Evolutionary conservation across 37 sponge, comb jelly and placozoan genomes (phyloP), one percentile per base, ranked within the genome.

Genomic region (Halichondria panicea): DNA sequence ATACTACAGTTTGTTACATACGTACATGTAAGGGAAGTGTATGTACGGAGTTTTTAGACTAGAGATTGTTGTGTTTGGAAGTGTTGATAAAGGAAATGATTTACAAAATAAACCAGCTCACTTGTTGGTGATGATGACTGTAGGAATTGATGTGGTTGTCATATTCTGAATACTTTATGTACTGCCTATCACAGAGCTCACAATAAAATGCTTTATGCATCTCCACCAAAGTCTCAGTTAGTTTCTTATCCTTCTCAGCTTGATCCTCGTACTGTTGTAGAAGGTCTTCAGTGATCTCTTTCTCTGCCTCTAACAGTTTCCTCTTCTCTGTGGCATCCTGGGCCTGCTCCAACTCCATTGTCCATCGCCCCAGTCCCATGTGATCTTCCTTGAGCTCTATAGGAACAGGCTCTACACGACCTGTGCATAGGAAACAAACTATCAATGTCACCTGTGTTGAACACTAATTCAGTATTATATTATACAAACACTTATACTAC

Each of bases 131-230:
- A 56, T 91, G 92, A 36, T 95, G 95, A 68, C 77, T 81, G 57
- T 95, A 95, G 12, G 95, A 95, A 69, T 95, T 95, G 75, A 95
- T 74, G 71, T 95, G 95, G 70, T 95, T 95, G 63, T 95, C 95
- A 59, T 68, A 91, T 43, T 95, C 89, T 1, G 83, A 80, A 72
- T 95, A 95, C 52, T 88, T 95, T 24, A 41, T 80, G 82, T 95
- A 95, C 80, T 95, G 95, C 50, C 91, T 84, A 62, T 95, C 91
- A 66, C 95, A 95, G 1, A 83, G 65, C 8, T 91, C 89, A 52
- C 95, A 95, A 77, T 91, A 92, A 73, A 83, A 95, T n/a, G 93
- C 55, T 59, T 85, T 87, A 25, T 81, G 69, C 75, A 95, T 77
- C 33, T 88, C 80, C 18, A 82, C 50, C 13, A 84, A 63, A 5